A percentile compares a stretch with the other conserved stretches of the same genome.
Evolutionary conservation across 2,797 vertebrate species (phyloP).

Genomic region (Propithecus perrieri): DNA sequence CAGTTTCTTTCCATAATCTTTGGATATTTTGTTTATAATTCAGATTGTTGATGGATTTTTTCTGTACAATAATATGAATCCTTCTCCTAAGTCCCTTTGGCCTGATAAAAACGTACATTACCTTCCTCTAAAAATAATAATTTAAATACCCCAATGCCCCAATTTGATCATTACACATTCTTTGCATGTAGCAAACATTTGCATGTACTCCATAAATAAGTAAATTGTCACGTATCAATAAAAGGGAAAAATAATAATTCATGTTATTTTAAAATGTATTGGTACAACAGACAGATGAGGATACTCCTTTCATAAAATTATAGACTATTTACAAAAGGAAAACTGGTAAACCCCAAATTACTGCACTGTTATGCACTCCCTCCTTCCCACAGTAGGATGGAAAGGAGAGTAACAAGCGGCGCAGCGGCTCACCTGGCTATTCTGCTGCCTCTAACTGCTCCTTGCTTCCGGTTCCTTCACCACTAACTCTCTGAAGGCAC

Average conservation of each 20-base stretch:
- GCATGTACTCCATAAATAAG: background rate
- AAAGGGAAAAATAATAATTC: background rate
- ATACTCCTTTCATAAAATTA: background rate
- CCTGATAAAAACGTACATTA: background rate
- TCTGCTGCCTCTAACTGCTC: background rate
- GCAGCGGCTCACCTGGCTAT: too few species aligned
- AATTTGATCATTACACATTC: background rate
- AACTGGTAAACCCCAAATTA: background rate
- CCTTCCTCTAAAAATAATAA: background rate
- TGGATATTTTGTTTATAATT: background rate
- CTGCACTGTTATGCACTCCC: accelerated
- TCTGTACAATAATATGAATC: background rate
- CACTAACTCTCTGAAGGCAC: background rate
- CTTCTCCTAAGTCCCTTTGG: background rate
- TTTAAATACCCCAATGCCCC: background rate
- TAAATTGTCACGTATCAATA: background rate
- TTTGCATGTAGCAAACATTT: background rate
- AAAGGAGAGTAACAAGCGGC: background rate
- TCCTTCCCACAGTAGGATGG: background rate
- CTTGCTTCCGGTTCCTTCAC: background rate
- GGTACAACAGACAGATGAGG: background rate
- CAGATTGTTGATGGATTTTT: background rate
- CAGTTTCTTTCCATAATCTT: background rate
- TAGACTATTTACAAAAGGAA: background rate
- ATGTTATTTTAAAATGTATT: background rate